phyloP scores from a whole-genome alignment of 2,113 vertebrate genomes.

The Alligator sinensis region DNA sequence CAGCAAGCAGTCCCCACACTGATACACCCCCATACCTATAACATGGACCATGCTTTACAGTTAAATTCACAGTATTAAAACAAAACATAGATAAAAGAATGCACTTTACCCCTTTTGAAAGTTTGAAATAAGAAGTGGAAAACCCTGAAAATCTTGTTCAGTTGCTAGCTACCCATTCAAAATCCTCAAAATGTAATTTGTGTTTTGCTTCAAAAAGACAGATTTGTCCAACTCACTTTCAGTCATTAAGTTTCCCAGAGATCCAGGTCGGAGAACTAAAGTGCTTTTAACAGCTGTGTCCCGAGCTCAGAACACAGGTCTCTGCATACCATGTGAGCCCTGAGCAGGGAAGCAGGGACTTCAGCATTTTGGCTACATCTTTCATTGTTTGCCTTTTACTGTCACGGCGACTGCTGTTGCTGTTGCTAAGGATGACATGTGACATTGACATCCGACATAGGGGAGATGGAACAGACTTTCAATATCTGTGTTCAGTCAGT shows the following conservation, averaged over 20 bases:
- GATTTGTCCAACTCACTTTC: slow-evolving; percentile 71
- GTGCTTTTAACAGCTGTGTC: slow-evolving; percentile 80
- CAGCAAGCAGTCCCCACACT: too few species aligned
- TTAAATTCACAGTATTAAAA: slow-evolving; percentile 2
- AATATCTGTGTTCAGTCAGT: slow-evolving; percentile 42
- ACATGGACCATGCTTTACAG: not conserved
- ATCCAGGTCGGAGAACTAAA: slow-evolving; percentile 69
- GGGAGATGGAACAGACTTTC: slow-evolving; percentile 65
- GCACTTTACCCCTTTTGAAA: slow-evolving; percentile 34
- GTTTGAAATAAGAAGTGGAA: slow-evolving; percentile 51
- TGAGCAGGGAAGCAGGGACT: slow-evolving; percentile 76
- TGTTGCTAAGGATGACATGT: slow-evolving; percentile 65
- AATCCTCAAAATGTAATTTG: slow-evolving; percentile 37
- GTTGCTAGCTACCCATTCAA: slow-evolving; percentile 23
- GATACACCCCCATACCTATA: not conserved
- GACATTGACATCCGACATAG: slow-evolving; percentile 64
- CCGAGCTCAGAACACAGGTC: slow-evolving; percentile 63
- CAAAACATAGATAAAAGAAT: slow-evolving; percentile 6
- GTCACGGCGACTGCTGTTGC: slow-evolving; percentile 63
- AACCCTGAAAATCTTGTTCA: slow-evolving; percentile 61
- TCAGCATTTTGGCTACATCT: slow-evolving; percentile 64
- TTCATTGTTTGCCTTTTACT: slow-evolving; percentile 72
- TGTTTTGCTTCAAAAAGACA: slow-evolving; percentile 50
- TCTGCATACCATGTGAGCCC: slow-evolving; percentile 66
- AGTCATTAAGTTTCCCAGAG: slow-evolving; percentile 69